Base-by-base conservation (phyloP, 2,113 vertebrate genomes). In the Mesembrinibis cayennensis region DNA sequence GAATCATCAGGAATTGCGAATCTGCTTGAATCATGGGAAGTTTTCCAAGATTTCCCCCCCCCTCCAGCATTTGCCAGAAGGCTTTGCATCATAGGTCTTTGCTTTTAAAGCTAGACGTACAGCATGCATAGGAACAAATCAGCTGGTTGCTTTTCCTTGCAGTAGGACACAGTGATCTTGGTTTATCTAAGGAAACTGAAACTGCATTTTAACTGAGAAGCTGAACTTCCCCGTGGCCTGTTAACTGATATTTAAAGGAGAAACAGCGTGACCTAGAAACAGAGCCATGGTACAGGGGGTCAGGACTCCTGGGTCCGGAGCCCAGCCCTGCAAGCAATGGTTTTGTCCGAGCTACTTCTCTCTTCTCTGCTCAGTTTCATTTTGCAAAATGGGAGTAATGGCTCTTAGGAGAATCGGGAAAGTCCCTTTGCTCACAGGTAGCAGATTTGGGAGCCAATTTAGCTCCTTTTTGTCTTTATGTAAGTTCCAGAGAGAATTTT, bases 1-100 rank as follows among this genome's bases (percentile, higher is more conserved):
- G 94, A 97, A 86, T 93, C 94, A 85, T 85, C 86, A 61, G 90
- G 95, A 96, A 70, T 84, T 82, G 92, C 4, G 14, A 80, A 91
- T 94, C 93, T 91, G 74, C 81, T 78, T 81, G 90, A 88, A 96
- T 85, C 70, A 66, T 2, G 95, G 95, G 96, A 92, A 81, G 67
- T 82, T 83, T 95, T 97, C 94, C 96, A 95, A 73, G 84, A 12
- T 73, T 55, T 19, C 8, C 3, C 2, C 3, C 2, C 34, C 62
- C 56, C 79, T 21, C 82, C 84, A 89, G 65, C 76, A 32, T 79
- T 88, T 87, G 89, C 87, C 93, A 87, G 89, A 27, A 91, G 66
- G 76, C 6, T 94, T 93, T 95, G 50, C 82, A 96, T 92, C 81
- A 79, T 36, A 63, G 92, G 17, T 34, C 82, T 91, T 59, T 59